phyloP scores from a whole-genome alignment of 2,888 invertebrate species.

The Neuroscelio doddi region DNA sequence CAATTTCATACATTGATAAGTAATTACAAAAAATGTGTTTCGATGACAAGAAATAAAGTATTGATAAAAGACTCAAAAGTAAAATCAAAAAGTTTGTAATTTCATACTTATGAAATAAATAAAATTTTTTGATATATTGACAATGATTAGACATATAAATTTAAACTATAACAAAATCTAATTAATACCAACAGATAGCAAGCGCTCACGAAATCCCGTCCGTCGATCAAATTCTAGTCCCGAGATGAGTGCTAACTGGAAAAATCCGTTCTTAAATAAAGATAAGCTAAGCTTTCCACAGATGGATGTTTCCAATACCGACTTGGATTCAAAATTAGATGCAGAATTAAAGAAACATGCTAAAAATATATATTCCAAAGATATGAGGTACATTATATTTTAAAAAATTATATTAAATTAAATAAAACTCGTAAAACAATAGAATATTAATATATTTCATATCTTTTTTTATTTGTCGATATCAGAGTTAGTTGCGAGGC shows the following conservation, averaged over 20 bases:
- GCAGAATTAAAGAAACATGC: constrained; percentile 77
- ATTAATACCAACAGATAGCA: no score
- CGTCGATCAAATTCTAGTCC: constrained; percentile 92
- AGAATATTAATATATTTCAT: no score
- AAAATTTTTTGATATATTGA: no score
- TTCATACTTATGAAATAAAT: no score
- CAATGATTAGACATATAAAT: not conserved
- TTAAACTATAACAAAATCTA: not conserved
- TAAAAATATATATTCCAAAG: constrained; percentile 80
- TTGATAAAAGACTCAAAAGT: no score
- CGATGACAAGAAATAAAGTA: no score
- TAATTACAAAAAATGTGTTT: no score
- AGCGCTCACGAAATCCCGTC: constrained; percentile 85
- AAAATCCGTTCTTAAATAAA: constrained; percentile 78
- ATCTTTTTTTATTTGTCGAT: no score
- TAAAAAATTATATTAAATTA: constrained; percentile 10
- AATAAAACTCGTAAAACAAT: no score
- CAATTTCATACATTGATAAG: no score
- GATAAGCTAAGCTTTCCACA: constrained; percentile 67
- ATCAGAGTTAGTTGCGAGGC: constrained; percentile 87
- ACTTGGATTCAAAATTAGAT: constrained; percentile 65
- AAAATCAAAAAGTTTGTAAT: no score
- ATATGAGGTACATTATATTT: constrained; percentile 74
- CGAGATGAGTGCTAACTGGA: constrained; percentile 93
- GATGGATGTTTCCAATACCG: constrained; percentile 54